Base-by-base conservation (phyloP, 37 sponge, comb jelly and placozoan genomes). In the Tethya wilhelma region DNA sequence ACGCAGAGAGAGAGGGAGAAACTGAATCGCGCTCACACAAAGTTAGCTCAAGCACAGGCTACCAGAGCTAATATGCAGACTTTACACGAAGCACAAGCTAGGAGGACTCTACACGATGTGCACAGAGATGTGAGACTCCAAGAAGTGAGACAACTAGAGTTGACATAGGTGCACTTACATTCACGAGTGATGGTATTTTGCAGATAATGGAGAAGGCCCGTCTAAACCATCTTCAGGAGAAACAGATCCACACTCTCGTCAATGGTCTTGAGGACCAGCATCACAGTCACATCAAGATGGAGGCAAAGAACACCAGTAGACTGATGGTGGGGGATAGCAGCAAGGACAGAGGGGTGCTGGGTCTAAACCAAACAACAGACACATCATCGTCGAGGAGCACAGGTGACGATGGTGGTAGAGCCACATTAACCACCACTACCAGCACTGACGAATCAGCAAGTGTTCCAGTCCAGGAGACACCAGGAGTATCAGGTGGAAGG, bases 1-100 rank as follows among this genome's bases (percentile, higher is more conserved):
- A 45, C 23, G 8, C 64, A 66, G 68, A 64, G 75, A 38, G 87
- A 87, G 81, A 80, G 68, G 59, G 69, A 67, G 59, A 73, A 42
- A 32, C 66, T 85, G 65, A 65, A 67, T 37, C 65, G 6, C 22
- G 78, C 79, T 25, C 79, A 85, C 22, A 31, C 40, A 3, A 42
- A n/a, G 56, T 55, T 77, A 32, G 79, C 79, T 4, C 26, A 25
- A 12, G 31, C 38, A 7, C 64, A 87, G 81, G 80, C 59, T 9
- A 23, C 53, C 7, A 36, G 12, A 59, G 57, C 43, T 42, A 44
- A 26, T 33, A 7, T 23, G 19, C 42, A 56, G 36, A 37, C 34
- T 0, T 4, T 74, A 69, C 32, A 44, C 28, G 87, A 87, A 46
- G 75, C 44, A 32, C 58, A 22, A 46, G 73, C 62, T 20, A 32